A percentile compares a stretch with the other conserved stretches of the same genome.
Evolutionary conservation across 1,140 invertebrate genomes (phyloP).

Genomic region (Scaptomyza graminum): DNA sequence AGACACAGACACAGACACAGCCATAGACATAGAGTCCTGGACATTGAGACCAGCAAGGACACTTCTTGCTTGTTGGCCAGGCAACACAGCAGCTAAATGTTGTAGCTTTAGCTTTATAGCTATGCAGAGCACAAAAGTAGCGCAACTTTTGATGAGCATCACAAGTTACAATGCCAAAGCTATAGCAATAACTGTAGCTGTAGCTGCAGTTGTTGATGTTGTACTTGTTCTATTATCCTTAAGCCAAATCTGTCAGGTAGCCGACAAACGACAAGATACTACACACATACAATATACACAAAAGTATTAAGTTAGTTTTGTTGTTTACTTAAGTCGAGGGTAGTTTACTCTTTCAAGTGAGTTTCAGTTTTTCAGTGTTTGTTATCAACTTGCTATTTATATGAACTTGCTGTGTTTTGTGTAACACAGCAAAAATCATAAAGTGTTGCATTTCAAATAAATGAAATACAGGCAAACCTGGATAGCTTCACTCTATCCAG

Average conservation of each 20-base stretch:
- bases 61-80: background rate
- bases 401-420: too few species aligned
- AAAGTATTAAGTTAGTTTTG: background rate
- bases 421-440: too few species aligned
- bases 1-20: conserved; percentile 13
- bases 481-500: too few species aligned
- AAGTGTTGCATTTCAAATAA: too few species aligned
- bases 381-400: too few species aligned
- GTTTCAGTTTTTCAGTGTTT: too few species aligned
- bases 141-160: conserved; percentile 54
- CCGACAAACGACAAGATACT: conserved; percentile 1
- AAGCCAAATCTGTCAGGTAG: conserved; percentile 9
- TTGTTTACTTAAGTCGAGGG: too few species aligned
- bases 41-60: background rate
- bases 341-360: too few species aligned
- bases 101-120: background rate
- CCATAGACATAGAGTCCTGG: background rate
- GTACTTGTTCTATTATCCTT: conserved; percentile 2
- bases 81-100: too few species aligned
- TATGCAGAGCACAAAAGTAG: conserved; percentile 23
- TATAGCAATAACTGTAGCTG: background rate
- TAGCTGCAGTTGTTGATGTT: background rate
- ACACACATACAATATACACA: background rate
- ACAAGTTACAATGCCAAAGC: conserved; percentile 14
- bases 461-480: too few species aligned